Conservation (phyloP, 37 sponge, comb jelly and placozoan species). For the Beroe ovata region DNA sequence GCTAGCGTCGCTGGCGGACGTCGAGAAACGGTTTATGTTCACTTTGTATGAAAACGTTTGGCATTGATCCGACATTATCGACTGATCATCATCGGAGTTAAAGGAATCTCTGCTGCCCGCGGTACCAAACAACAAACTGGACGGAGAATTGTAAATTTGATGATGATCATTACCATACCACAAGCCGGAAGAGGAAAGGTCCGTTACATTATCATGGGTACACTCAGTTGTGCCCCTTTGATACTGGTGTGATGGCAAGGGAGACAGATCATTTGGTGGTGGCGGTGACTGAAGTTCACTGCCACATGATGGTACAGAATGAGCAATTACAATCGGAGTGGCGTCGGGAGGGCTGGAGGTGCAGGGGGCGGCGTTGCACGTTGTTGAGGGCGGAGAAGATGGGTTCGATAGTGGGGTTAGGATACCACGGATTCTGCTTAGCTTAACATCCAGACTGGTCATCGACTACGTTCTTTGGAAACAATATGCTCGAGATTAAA, state of each 20-base stretch:
- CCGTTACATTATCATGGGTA: background rate
- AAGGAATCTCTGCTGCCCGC: background rate
- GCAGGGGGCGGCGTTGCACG: background rate
- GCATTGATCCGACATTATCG: background rate
- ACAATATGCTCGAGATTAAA: no score
- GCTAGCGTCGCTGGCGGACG: background rate
- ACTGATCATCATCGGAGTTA: background rate
- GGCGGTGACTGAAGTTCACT: background rate
- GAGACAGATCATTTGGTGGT: background rate
- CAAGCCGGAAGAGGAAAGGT: background rate
- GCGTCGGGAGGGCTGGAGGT: background rate
- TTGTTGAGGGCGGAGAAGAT: background rate
- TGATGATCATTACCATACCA: no score
- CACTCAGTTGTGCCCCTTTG: background rate
- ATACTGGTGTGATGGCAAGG: background rate
- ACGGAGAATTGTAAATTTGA: background rate
- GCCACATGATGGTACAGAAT: no score
- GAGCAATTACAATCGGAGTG: background rate
- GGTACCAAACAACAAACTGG: background rate
- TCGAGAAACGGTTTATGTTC: background rate
- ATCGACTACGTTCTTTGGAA: no score
- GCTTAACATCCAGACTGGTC: background rate
- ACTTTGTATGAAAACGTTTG: background rate
- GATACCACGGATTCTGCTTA: background rate
- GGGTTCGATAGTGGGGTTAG: background rate